A percentile compares a stretch with the other conserved stretches of the same genome.
Conservation (phyloP, 2,113 vertebrate genomes). For the Larimichthys crocea region DNA sequence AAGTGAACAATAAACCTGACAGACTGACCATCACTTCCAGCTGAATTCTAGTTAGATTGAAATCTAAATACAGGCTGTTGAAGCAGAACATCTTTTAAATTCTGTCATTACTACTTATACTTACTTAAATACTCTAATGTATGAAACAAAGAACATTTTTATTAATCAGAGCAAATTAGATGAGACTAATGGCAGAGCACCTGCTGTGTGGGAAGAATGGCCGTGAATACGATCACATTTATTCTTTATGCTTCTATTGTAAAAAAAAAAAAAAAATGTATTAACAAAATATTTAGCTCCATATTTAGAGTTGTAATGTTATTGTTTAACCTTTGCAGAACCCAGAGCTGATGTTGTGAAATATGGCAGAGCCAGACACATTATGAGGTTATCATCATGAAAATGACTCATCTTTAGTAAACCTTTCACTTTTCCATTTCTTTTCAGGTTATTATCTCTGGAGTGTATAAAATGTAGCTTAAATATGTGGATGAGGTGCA, state of each 20-base stretch:
- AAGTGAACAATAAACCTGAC: background rate
- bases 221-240: conserved; percentile 2
- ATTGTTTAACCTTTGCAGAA: background rate
- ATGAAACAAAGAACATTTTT: background rate
- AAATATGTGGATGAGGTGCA: background rate
- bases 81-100: too few relatives aligned
- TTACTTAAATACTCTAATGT: background rate
- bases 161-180: background rate
- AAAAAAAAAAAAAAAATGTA: background rate
- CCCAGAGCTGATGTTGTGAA: background rate
- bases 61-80: background rate
- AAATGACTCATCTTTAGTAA: background rate
- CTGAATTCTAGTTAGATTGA: background rate
- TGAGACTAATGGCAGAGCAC: background rate
- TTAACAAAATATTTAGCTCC: background rate
- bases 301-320: background rate
- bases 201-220: conserved; percentile 15
- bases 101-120: too few relatives aligned
- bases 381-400: background rate
- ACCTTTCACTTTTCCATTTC: background rate
- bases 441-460: background rate
- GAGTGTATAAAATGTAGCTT: background rate
- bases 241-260: background rate
- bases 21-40: background rate
- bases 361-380: background rate